Percentiles rank a stretch among this genome's conserved stretches.
These are phyloP conservation scores for Didymodactylos carnosus DNA, from an alignment of 2,888 invertebrate genomes.

Conservation along the genomic window DNA sequence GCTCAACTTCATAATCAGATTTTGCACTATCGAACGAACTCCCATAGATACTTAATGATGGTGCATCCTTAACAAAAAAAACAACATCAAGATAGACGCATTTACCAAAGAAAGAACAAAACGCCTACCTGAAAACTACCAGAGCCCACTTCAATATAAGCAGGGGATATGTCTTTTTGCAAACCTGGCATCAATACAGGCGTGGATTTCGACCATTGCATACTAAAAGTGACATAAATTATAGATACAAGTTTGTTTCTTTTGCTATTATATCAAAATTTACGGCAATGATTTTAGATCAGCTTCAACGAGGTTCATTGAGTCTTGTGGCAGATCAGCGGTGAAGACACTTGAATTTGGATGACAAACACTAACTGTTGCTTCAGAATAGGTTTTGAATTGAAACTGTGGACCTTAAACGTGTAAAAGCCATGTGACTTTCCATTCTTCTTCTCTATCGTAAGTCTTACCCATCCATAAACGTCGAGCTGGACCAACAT, in stretches of 20 bases:
- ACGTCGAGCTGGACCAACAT: slow-evolving; percentile 9
- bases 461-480: slow-evolving; percentile 14
- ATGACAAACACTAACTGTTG: not conserved
- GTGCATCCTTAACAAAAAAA: not conserved
- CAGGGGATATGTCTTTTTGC: not conserved
- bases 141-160: slow-evolving; percentile 2
- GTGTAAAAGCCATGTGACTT: too few relatives aligned
- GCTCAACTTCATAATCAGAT: not conserved
- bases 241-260: not conserved
- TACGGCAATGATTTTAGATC: not conserved
- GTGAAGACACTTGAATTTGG: not conserved
- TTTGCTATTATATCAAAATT: not conserved
- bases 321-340: not conserved
- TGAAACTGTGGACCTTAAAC: slow-evolving; percentile 12
- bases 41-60: not conserved
- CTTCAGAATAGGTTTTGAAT: slow-evolving; percentile 3
- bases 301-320: not conserved
- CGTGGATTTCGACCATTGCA: not conserved
- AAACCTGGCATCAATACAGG: not conserved
- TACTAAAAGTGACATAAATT: not conserved
- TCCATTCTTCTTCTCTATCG: too few relatives aligned
- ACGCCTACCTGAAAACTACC: slow-evolving; percentile 9
- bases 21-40: not conserved
- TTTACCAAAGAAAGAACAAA: not conserved
- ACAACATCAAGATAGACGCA: not conserved